Base-by-base conservation (phyloP, 1,140 invertebrate species). In the Bursaphelenchus mucronatus region DNA sequence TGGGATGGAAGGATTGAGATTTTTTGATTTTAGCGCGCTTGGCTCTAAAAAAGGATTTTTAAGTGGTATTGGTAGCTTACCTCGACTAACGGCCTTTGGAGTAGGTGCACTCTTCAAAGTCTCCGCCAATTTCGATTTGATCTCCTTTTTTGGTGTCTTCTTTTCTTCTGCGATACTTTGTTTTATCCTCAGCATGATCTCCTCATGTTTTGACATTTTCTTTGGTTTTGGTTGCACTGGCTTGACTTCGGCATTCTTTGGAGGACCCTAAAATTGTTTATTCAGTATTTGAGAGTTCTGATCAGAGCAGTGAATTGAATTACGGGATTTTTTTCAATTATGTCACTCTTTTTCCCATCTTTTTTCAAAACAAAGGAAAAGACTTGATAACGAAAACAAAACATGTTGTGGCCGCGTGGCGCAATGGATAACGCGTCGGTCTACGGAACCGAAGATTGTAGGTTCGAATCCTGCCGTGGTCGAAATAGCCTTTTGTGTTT, bases 341-440 rank as follows among this genome's bases (percentile, higher is more conserved):
- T 1, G 30, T 30, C 30, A 30, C 30, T 30, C n/a, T 30, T 30
- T 30, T 30, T 1, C 30, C 30, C 2, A 30, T 30, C 30, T 30
- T 30, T 30, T 30, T 5, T 30, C 30, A 30, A 30, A 30, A 30
- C 30, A 30, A 30, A 30, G 30, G 30, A 30, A 30, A 30, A 30
- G 30, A 30, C 30, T 30, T 30, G 30, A 30, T 30, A 30, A 30
- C 30, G 5, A 30, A 30, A 5, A 30, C 2, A 5, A 30, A 30
- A 3, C 30, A 5, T 3, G 5, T 5, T 30, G 30, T 30, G 65
- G 65, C 65, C 65, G 65, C 65, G 70, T 72, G 70, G 70, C 70
- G 70, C 70, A 72, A 72, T 72, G 70, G 70, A 72, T 72, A 72
- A 72, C 70, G 70, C 70, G 70, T 72, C 70, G 62, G 70, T 62